phyloP scores from a whole-genome alignment of 2,797 vertebrate species.

The Merluccius polli region DNA sequence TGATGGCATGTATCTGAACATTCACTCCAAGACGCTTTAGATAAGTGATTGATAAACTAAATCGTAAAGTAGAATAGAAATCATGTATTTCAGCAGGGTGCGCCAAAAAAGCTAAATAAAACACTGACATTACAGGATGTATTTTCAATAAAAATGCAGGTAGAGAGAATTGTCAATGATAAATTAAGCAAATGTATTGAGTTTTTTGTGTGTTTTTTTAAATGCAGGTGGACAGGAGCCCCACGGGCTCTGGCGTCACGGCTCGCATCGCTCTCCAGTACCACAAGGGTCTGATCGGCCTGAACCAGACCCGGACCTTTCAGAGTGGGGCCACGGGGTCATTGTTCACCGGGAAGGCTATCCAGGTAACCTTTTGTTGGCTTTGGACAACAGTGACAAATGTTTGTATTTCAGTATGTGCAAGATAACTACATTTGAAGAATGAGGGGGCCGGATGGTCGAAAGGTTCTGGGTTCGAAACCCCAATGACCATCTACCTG shows the following conservation, averaged over 20 bases:
- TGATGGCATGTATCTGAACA: background rate
- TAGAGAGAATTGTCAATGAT: no score
- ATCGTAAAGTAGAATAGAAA: background rate
- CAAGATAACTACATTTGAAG: background rate
- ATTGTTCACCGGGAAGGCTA: conserved; percentile 84
- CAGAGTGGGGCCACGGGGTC: conserved; percentile 83
- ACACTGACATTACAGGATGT: no score
- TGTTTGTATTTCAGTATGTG: background rate
- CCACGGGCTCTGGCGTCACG: conserved; percentile 91
- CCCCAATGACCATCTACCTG: background rate
- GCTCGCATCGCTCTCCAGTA: conserved; percentile 91
- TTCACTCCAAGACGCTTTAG: no score
- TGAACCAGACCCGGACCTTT: conserved; percentile 84
- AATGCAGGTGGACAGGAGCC: conserved; percentile 89
- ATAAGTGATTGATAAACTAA: no score
- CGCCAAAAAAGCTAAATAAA: no score
- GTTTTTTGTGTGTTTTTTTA: background rate
- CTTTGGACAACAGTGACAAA: background rate
- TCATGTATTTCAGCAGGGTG: no score
- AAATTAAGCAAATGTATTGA: background rate
- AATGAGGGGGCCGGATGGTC: background rate
- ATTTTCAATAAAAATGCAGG: no score
- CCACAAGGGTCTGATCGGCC: conserved; percentile 84
- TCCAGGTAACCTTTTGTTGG: conserved; percentile 68
- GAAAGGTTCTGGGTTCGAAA: background rate